Percentiles rank a stretch among this genome's conserved stretches.
These are phyloP conservation scores for Stegodyphus dumicola DNA, from an alignment of 1,140 invertebrate genomes.

Conservation along the genomic window DNA sequence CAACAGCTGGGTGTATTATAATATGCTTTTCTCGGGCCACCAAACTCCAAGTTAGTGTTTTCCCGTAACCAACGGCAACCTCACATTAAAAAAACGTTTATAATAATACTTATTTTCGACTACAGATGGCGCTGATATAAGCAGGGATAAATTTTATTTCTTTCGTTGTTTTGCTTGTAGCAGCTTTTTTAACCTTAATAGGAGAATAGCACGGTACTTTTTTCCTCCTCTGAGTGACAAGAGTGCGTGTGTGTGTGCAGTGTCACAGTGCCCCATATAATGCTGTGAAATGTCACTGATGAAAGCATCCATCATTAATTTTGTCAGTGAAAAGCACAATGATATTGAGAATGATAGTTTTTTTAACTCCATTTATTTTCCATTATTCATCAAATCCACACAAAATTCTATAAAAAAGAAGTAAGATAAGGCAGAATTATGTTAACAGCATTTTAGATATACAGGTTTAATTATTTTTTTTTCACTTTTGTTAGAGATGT, in stretches of 20 bases:
- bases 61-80: slow-evolving; percentile 43
- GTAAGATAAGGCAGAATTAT: too few species aligned
- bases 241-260: neutral
- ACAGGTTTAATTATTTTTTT: too few species aligned
- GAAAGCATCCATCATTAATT: neutral
- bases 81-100: neutral
- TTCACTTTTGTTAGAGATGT: too few species aligned
- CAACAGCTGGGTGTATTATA: neutral
- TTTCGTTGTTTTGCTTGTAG: too few species aligned
- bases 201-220: neutral
- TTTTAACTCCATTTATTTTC: too few species aligned
- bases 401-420: too few species aligned
- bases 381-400: too few species aligned
- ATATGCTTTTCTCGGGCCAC: neutral
- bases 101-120: slow-evolving; percentile 7
- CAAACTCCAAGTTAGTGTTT: slow-evolving; percentile 11
- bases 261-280: neutral
- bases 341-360: too few species aligned
- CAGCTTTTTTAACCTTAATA: too few species aligned
- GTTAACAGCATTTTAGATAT: too few species aligned
- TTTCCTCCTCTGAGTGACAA: neutral
- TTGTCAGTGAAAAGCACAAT: neutral
- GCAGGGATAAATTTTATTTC: too few species aligned
- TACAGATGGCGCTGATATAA: slow-evolving; percentile 23
- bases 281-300: neutral